Evolutionary conservation across 2,797 vertebrate species (phyloP), one percentile per base, ranked within the genome.

Genomic region (Menidia menidia): DNA sequence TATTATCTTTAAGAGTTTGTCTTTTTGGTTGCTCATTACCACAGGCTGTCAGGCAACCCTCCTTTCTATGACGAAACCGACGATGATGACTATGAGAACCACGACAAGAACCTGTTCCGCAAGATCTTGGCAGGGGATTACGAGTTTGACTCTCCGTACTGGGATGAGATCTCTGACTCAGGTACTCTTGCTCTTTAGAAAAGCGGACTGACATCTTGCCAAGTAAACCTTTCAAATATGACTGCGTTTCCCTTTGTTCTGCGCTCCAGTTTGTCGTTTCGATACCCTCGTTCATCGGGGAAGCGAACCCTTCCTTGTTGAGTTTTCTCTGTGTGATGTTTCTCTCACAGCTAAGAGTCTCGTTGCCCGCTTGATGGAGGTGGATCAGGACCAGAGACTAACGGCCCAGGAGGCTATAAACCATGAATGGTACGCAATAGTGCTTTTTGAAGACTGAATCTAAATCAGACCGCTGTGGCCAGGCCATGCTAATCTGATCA

Each of bases 101-200:
- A 99, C 0, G 98, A 99, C 86, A 99, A 99, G 92, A 99, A 99
- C 84, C 92, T 99, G 33, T 99, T 99, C 87, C 94, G 98, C 61
- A 99, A 99, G 92, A 99, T 99, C 89, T 92, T 99, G 67, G 96
- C 96, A 0, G 98, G 97, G 4, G 97, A 98, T 91, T 98, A 97
- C 0, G 98, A 98, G 88, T 98, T 99, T 30, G 98, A 98, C 84
- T 98, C 98, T 0, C 98, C 98, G 0, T 99, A 99, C 89, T 99
- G 98, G 98, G 97, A 99, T 68, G 97, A 99, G 56, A 99, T 99
- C 86, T 99, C 98, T 0, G 97, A 98, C 78, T 97, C 98, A 4
- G 98, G 98, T 94, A 73, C 31, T 51, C 77, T 73, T 14, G 54
- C n/a, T n/a, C 52, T 47, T 1, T 64, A 51, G 43, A 63, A 7